A percentile compares a stretch with the other conserved stretches of the same genome.
Evolutionary conservation across 2,797 vertebrate genomes (phyloP).

Genomic region (Rallus crepitans): DNA sequence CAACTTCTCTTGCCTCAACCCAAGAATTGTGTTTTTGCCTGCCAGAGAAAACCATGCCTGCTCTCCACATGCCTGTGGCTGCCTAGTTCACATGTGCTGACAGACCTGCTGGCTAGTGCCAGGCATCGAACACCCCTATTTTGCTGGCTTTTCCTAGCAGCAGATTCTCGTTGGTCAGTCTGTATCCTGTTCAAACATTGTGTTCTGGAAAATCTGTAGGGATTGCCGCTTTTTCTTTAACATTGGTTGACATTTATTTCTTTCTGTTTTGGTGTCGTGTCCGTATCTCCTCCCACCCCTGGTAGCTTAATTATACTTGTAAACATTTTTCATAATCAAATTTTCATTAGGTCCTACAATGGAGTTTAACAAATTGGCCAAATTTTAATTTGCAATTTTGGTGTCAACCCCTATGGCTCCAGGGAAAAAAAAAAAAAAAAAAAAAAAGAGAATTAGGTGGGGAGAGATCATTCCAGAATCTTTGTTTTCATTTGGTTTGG

Average conservation of each 20-base stretch:
- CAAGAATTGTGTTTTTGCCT: neutral
- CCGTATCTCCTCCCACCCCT: too few relatives aligned
- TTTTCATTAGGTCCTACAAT: neutral
- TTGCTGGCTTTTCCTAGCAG: neutral
- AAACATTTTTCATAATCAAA: neutral
- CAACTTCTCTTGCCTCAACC: neutral
- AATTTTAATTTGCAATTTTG: neutral
- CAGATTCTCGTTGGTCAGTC: neutral
- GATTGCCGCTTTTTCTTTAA: neutral
- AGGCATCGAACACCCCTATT: neutral
- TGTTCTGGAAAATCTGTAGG: neutral
- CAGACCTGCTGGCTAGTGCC: neutral
- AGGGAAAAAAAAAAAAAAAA: neutral
- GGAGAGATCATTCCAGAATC: neutral
- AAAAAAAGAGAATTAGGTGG: neutral
- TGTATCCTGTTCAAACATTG: neutral
- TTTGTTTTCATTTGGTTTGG: neutral
- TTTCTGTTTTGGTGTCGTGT: neutral
- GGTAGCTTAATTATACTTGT: neutral
- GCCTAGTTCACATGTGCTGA: neutral
- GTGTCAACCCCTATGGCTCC: neutral
- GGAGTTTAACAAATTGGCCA: neutral
- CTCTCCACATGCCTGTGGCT: neutral
- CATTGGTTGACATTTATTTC: neutral
- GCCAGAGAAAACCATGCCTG: accelerated